These are phyloP conservation scores for Heliangelus exortis DNA, from an alignment of 2,797 vertebrate species.

Conservation along the genomic window DNA sequence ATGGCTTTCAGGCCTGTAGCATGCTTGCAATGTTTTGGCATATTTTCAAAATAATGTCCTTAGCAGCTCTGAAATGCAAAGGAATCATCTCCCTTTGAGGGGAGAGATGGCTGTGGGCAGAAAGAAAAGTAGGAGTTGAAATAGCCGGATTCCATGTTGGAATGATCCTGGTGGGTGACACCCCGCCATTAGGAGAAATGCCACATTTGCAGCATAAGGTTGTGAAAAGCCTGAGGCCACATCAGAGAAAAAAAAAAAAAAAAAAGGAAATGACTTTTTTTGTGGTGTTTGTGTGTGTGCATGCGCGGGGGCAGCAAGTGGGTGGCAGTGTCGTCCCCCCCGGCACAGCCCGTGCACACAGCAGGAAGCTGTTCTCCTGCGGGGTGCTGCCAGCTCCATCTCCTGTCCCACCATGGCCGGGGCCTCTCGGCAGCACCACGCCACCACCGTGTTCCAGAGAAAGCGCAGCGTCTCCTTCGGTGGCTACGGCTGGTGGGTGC, in stretches of 20 bases:
- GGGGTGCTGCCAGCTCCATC: fast-evolving
- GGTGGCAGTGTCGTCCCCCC: not conserved
- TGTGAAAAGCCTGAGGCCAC: not conserved
- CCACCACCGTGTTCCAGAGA: conserved; percentile 87
- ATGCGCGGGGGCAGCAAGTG: not conserved
- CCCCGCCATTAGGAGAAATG: not conserved
- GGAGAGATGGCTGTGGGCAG: conserved; percentile 8
- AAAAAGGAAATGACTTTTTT: conserved; percentile 54
- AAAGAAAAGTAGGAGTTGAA: conserved; percentile 34
- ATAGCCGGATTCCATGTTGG: not conserved
- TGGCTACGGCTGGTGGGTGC: conserved; percentile 93
- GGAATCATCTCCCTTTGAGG: not conserved
- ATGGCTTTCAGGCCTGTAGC: not conserved
- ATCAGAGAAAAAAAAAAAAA: not conserved
- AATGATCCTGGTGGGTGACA: fast-evolving
- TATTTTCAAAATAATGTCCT: not conserved
- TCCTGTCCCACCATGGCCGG: not conserved
- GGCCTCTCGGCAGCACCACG: not conserved
- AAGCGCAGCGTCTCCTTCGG: conserved; percentile 95
- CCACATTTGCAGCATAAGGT: not conserved
- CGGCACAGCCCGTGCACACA: not conserved
- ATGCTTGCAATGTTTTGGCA: not conserved
- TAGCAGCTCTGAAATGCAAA: not conserved
- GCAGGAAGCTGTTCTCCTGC: not conserved
- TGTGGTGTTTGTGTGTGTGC: not conserved